Percentiles rank a stretch among this genome's conserved stretches.
These are phyloP conservation scores for Fopius arisanus DNA, from an alignment of 1,140 invertebrate species.

Conservation along the genomic window DNA sequence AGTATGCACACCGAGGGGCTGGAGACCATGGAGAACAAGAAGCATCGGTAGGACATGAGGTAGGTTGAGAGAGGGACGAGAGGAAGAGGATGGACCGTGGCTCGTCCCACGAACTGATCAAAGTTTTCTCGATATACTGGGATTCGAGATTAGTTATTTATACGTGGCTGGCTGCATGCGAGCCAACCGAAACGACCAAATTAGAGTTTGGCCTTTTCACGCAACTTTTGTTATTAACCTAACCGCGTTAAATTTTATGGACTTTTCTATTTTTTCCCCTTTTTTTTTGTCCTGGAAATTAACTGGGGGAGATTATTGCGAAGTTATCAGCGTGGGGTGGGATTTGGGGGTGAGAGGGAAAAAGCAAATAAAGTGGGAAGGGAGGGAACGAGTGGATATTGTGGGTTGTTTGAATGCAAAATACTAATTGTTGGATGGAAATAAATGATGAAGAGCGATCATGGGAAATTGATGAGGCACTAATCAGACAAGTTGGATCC, in stretches of 20 bases:
- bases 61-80: not conserved
- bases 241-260: not conserved
- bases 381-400: no score
- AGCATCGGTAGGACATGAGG: not conserved
- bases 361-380: no score
- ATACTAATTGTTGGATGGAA: no score
- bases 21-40: not conserved
- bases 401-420: no score
- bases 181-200: conserved; percentile 19
- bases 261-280: not conserved
- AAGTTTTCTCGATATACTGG: conserved; percentile 53
- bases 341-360: no score
- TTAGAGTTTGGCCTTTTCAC: conserved; percentile 22
- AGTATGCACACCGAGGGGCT: conserved; percentile 50
- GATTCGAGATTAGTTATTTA: conserved; percentile 57
- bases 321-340: not conserved
- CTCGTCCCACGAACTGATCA: conserved; percentile 47
- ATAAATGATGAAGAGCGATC: no score
- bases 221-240: conserved; percentile 30
- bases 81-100: conserved; percentile 10
- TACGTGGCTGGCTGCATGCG: conserved; percentile 33
- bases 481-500: no score
- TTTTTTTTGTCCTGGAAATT: conserved; percentile 1
- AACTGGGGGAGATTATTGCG: not conserved
- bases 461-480: no score